phyloP scores from a whole-genome alignment of 2,113 vertebrate genomes.

The Morone saxatilis region DNA sequence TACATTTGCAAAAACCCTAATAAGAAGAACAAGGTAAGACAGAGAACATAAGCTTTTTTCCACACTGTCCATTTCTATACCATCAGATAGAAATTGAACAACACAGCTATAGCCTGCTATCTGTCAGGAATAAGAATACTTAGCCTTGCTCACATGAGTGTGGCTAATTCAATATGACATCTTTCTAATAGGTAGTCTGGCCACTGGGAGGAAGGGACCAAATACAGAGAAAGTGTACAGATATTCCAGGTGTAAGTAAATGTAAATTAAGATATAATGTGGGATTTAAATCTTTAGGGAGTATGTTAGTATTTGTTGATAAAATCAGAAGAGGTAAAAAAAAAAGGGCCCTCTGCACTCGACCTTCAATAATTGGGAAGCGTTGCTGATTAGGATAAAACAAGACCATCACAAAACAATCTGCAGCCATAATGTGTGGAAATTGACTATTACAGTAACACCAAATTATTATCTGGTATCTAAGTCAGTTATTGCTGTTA shows the following conservation, averaged over 20 bases:
- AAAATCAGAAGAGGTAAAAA: neutral
- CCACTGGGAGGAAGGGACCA: slow-evolving; percentile 8
- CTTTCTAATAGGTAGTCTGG: slow-evolving; percentile 51
- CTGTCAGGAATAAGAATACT: slow-evolving; percentile 47
- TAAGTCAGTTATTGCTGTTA: neutral
- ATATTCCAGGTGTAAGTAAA: slow-evolving; percentile 19
- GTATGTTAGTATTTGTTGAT: slow-evolving; percentile 3
- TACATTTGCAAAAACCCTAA: slow-evolving; percentile 12
- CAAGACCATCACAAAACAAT: neutral
- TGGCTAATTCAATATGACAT: slow-evolving; percentile 64
- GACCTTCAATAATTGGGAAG: neutral
- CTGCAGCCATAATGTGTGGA: neutral
- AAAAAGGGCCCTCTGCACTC: neutral
- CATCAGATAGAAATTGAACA: slow-evolving; percentile 20
- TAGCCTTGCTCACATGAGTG: slow-evolving; percentile 47
- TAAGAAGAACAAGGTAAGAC: neutral
- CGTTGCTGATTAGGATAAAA: neutral
- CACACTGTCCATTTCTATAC: neutral
- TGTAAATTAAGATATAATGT: slow-evolving; percentile 26
- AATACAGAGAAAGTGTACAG: slow-evolving; percentile 16
- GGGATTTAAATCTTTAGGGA: neutral
- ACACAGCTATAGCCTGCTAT: slow-evolving; percentile 21
- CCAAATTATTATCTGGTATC: neutral
- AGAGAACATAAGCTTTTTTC: slow-evolving; percentile 24
- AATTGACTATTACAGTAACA: neutral